Evolutionary conservation across 1,140 invertebrate genomes (phyloP), one percentile per base, ranked within the genome.

Genomic region (Lerema accius): DNA sequence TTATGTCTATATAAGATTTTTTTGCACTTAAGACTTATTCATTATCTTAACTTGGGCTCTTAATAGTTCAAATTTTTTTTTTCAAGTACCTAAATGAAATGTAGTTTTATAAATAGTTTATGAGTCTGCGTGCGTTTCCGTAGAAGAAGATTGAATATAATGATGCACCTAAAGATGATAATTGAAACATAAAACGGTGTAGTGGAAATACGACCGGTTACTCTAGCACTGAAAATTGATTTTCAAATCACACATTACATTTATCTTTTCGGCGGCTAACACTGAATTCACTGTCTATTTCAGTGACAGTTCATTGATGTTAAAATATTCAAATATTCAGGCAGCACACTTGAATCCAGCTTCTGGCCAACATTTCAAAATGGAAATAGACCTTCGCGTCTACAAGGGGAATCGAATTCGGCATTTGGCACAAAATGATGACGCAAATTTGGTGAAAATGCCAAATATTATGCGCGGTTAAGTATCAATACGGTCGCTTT

Each of bases 251-350:
- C 28, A 11, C 10, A 46, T 46, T 23, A 23, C 9, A 46, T 28
- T 15, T 13, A 55, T 14, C 28, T 32, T 55, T 40, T 43, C 3
- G 14, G 2, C 9, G 48, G 28, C 16, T 4, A 16, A 15, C 17
- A 55, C 15, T 19, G 19, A 28, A 80, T 73, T 82, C 73, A 78
- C 81, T 74, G 80, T 82, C 78, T 77, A 78, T 73, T 81, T 74
- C 59, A 67, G 63, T 71, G 71, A 65, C 60, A 65, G 79, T 69
- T 45, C 63, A 70, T 74, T 68, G 66, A 80, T 74, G 73, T 78
- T 86, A 79, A 84, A 84, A 82, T 86, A 86, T 86, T 86, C 83
- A 86, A 84, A 86, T 86, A 82, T 84, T 84, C 83, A 73, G 78
- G 70, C 71, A 66, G 74, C 68, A 74, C 74, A 81, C 83, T 84